These are phyloP conservation scores for Camponotus vicinus DNA, from an alignment of 1,140 invertebrate genomes.

Conservation along the genomic window DNA sequence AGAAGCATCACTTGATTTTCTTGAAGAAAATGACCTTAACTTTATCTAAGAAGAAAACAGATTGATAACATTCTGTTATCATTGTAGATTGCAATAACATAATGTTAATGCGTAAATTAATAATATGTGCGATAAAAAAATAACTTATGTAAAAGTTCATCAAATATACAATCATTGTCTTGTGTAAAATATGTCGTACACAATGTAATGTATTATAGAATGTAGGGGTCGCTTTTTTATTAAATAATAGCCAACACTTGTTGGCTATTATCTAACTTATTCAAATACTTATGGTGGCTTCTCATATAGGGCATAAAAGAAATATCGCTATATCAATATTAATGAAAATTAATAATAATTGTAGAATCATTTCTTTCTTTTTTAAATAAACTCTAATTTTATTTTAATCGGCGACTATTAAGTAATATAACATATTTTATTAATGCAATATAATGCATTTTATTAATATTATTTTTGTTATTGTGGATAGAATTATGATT, in stretches of 20 bases:
- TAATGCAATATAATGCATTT: too few relatives aligned
- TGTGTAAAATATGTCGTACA: background rate
- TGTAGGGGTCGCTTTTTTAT: background rate
- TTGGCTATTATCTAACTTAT: background rate
- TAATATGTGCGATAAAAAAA: background rate
- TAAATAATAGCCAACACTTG: slow-evolving; percentile 30
- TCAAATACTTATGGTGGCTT: background rate
- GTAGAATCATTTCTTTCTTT: too few relatives aligned
- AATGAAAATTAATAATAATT: background rate
- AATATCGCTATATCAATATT: background rate
- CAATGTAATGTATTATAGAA: background rate
- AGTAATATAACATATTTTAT: too few relatives aligned
- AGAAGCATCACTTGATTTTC: background rate
- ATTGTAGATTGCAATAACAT: background rate
- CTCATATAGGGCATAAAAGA: background rate
- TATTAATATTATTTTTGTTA: too few relatives aligned
- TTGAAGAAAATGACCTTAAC: background rate
- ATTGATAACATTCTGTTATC: background rate
- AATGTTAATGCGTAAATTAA: background rate
- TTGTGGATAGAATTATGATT: too few relatives aligned
- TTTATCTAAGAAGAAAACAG: background rate
- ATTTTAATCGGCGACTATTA: too few relatives aligned
- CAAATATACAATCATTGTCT: background rate
- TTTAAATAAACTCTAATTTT: too few relatives aligned
- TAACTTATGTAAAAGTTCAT: too few relatives aligned